Conservation (phyloP, 2,797 vertebrate genomes). For the Phalloptychus januarius region DNA sequence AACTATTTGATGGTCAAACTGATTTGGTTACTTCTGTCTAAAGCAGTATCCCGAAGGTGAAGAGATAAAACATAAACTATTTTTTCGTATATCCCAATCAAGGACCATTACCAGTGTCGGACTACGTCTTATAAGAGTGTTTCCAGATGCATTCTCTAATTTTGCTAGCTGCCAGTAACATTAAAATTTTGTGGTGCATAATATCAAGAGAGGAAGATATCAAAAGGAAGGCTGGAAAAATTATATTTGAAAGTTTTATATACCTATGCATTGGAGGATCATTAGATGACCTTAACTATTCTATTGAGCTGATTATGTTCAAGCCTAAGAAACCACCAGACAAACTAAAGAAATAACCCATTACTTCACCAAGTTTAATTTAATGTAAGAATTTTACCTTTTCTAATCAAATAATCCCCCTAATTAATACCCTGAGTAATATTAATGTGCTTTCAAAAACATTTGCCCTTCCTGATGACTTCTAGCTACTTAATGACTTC, state of each 20-base stretch:
- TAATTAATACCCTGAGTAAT: not conserved
- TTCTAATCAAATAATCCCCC: not conserved
- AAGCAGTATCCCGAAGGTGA: conserved; percentile 10
- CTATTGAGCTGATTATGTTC: not conserved
- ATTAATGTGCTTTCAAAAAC: conserved; percentile 1
- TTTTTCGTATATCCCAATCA: conserved; percentile 18
- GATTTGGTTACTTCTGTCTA: conserved; percentile 10
- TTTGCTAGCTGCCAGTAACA: not conserved
- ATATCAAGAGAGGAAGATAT: not conserved
- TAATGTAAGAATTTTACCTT: not conserved
- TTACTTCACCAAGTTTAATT: too few relatives aligned
- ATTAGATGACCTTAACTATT: not conserved
- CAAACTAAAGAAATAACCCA: not conserved
- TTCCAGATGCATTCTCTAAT: not conserved
- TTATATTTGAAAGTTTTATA: too few relatives aligned
- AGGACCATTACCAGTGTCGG: not conserved
- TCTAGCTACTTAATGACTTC: conserved; percentile 17
- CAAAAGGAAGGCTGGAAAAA: not conserved
- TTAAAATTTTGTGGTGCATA: not conserved
- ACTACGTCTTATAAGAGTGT: not conserved
- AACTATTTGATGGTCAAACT: conserved; percentile 34
- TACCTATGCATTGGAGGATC: not conserved
- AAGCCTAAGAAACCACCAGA: not conserved
- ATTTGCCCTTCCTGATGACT: conserved; percentile 28
- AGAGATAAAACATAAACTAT: conserved; percentile 23